A percentile compares a stretch with the other conserved stretches of the same genome.
Evolutionary conservation across 2,888 invertebrate species (phyloP).

Genomic region (Oithona nana): DNA sequence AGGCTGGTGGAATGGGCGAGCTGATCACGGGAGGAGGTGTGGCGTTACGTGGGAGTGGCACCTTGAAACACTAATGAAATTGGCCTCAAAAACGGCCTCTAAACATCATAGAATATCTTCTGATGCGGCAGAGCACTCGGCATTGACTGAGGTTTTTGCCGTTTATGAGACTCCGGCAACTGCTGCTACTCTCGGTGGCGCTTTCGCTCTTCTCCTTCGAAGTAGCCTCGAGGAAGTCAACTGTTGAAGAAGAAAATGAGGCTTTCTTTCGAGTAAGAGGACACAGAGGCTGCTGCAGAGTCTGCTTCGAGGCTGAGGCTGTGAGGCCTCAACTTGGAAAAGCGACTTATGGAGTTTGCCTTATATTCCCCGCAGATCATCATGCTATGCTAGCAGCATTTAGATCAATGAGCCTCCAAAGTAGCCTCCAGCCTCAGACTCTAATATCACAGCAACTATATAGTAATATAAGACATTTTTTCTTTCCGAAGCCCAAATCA

Average conservation of each 20-base stretch:
- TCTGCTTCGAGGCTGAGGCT: too few relatives aligned
- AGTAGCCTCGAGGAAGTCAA: background rate
- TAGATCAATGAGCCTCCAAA: background rate
- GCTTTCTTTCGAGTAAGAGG: background rate
- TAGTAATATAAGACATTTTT: background rate
- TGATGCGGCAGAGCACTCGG: background rate
- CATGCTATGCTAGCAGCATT: background rate
- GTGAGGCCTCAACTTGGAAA: too few relatives aligned
- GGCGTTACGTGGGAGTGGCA: background rate
- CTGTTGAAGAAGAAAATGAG: background rate
- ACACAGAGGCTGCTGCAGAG: too few relatives aligned
- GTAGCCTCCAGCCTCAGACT: too few relatives aligned
- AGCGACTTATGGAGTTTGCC: too few relatives aligned
- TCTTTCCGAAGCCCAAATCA: too few relatives aligned
- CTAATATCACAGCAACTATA: background rate
- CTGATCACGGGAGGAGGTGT: background rate
- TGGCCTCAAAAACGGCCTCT: background rate
- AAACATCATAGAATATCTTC: background rate
- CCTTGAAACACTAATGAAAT: background rate
- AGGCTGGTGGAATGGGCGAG: background rate
- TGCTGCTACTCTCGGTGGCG: background rate
- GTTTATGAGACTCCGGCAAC: too few relatives aligned
- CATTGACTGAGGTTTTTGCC: background rate
- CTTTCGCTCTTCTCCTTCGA: background rate
- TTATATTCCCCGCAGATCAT: background rate